Conservation (phyloP, 2,113 vertebrate species). For the Anolis sagrei region DNA sequence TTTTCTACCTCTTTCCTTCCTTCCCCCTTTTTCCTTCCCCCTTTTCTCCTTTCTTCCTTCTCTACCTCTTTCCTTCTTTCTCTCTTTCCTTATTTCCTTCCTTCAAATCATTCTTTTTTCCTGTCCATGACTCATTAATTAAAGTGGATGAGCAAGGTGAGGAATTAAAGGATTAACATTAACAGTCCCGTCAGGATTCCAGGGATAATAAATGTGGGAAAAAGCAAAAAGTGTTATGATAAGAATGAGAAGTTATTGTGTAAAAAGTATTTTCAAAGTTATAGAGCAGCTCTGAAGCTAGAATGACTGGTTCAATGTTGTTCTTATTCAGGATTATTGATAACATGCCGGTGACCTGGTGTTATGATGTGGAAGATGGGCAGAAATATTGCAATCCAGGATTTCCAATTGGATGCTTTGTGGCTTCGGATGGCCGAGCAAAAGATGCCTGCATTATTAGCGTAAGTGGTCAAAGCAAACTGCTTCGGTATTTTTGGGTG, state of each 20-base stretch:
- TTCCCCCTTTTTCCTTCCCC: no score
- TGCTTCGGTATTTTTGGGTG: not conserved
- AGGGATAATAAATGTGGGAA: not conserved
- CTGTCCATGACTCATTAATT: no score
- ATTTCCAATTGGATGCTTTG: constrained; percentile 90
- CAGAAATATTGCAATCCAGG: constrained; percentile 90
- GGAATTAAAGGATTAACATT: constrained; percentile 6
- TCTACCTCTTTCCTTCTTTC: no score
- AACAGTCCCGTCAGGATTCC: not conserved
- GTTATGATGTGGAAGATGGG: constrained; percentile 85
- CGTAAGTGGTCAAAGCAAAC: constrained; percentile 78
- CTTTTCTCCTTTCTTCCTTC: no score
- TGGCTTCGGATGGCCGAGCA: constrained; percentile 77
- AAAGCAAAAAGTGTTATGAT: no score
- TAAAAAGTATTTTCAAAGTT: constrained; percentile 24
- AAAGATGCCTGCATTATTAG: constrained; percentile 89
- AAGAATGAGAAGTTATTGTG: not conserved
- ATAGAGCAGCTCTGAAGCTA: constrained; percentile 28
- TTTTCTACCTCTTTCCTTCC: no score
- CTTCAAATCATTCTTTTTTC: no score
- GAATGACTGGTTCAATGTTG: constrained; percentile 12
- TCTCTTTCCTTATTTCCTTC: no score
- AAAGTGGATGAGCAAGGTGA: not conserved
- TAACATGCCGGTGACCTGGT: constrained; percentile 95
- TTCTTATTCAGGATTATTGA: constrained; percentile 85